phyloP scores from a whole-genome alignment of 2,797 vertebrate species.

The Cephalopachus bancanus region DNA sequence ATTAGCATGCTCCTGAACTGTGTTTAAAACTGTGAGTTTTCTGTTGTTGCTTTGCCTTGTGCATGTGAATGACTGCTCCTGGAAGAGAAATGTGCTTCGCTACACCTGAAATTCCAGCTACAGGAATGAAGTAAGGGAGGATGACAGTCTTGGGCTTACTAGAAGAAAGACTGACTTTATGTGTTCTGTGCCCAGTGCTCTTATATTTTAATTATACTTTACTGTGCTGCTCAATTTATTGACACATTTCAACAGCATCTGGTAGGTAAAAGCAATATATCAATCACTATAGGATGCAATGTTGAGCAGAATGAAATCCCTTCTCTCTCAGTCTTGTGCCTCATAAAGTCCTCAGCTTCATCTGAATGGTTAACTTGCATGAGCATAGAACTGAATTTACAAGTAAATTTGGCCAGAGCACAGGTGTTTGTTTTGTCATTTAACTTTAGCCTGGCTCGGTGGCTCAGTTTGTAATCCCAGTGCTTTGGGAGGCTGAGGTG shows the following conservation, averaged over 20 bases:
- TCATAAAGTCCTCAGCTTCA: background rate
- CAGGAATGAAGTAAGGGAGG: background rate
- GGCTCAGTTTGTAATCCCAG: too few species aligned
- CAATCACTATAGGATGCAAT: background rate
- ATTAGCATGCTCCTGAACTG: background rate
- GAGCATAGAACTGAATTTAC: background rate
- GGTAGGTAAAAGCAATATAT: background rate
- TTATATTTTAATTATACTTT: background rate
- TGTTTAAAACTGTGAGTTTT: background rate
- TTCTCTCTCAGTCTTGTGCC: background rate
- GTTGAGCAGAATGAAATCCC: background rate
- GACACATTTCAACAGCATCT: background rate
- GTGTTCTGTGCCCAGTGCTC: background rate
- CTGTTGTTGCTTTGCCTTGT: background rate
- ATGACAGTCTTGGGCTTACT: background rate
- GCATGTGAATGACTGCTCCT: background rate
- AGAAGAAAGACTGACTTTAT: background rate
- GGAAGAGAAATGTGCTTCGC: background rate
- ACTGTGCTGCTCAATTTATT: background rate
- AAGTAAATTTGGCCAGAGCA: background rate
- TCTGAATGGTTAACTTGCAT: background rate
- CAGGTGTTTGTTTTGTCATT: background rate
- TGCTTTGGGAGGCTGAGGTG: too few species aligned
- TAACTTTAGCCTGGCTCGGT: too few species aligned
- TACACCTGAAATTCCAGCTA: background rate